Base-by-base conservation (phyloP, 2,797 vertebrate species). In the Galagoides demidoff region DNA sequence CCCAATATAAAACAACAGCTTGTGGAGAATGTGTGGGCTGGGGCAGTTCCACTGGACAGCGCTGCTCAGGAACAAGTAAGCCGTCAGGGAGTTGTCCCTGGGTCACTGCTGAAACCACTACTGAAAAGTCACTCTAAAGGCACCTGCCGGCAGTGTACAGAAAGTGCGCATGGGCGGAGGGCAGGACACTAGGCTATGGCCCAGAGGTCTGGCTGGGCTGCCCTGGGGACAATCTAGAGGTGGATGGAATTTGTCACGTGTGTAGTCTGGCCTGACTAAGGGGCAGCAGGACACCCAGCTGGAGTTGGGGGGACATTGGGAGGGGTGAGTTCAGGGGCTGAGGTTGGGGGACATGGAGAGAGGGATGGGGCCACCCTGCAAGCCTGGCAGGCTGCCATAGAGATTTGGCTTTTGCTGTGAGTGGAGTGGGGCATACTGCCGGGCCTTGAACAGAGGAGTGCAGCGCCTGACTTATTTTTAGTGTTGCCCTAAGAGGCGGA, bases 11-110 rank as follows among this genome's bases (percentile, higher is more conserved):
- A 59, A 64, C 3, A 19, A 29, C 59, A 22, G 52, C 31, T 59
- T 34, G 25, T 7, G 13, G 22, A 1, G 7, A 2, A 8, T 0
- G 0, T 20, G 1, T 23, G 29, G 37, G 37, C 55, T 14, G 34
- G 19, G 52, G 10, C 11, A 22, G 4, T 20, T 66, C 49, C 7
- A 3, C 0, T 7, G 29, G 52, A 55, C 1, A 25, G 64, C 13
- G 3, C 45, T 9, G 27, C 61, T 34, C 14, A 9, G 70, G 49
- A 83, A 20, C 2, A 20, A 57, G 37, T 0, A 27, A 74, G 39
- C 6, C 4, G 1, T 64, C 8, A 31, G 74, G 5, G 10, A 49
- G 61, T 12, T 17, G 9, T n/a, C 43, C 59, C 25, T 27, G 9
- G 39, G 34, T 29, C 1, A 3, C 5, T 17, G n/a, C 55, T 10